Percentiles rank a stretch among this genome's conserved stretches.
Conservation (phyloP, 2,113 vertebrate genomes). For the Crotalus viridis region DNA sequence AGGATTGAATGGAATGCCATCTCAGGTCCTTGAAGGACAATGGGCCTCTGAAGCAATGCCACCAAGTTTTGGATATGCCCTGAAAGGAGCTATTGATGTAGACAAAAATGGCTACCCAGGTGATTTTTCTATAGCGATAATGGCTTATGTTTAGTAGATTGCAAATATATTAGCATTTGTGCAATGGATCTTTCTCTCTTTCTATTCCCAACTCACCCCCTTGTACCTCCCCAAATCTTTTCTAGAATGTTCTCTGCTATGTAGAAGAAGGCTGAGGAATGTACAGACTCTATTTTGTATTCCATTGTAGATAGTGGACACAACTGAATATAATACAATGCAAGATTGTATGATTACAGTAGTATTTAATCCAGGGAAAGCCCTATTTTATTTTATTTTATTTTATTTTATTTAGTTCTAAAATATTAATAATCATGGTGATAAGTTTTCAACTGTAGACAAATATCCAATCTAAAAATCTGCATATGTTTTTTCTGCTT, state of each 20-base stretch:
- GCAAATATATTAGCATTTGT: background rate
- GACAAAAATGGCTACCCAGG: constrained; percentile 96
- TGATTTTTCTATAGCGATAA: constrained; percentile 50
- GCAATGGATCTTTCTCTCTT: background rate
- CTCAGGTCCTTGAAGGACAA: constrained; percentile 86
- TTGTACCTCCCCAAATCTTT: background rate
- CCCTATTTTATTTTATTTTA: background rate
- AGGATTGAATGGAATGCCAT: constrained; percentile 76
- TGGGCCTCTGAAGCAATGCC: constrained; percentile 90
- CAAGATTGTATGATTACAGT: background rate
- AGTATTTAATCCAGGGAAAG: background rate
- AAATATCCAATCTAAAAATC: background rate
- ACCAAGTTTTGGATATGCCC: constrained; percentile 92
- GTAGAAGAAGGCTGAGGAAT: background rate
- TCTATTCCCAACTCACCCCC: background rate
- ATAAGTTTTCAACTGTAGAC: background rate
- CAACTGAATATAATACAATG: background rate
- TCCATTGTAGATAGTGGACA: background rate
- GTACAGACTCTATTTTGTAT: background rate
- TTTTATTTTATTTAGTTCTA: background rate
- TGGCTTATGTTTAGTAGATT: background rate
- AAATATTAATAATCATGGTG: background rate
- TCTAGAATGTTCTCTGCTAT: background rate
- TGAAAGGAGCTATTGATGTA: constrained; percentile 91
- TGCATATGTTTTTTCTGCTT: constrained; percentile 38